Conservation (phyloP, 2,888 invertebrate species). For the Hemistola chrysoprasaria region DNA sequence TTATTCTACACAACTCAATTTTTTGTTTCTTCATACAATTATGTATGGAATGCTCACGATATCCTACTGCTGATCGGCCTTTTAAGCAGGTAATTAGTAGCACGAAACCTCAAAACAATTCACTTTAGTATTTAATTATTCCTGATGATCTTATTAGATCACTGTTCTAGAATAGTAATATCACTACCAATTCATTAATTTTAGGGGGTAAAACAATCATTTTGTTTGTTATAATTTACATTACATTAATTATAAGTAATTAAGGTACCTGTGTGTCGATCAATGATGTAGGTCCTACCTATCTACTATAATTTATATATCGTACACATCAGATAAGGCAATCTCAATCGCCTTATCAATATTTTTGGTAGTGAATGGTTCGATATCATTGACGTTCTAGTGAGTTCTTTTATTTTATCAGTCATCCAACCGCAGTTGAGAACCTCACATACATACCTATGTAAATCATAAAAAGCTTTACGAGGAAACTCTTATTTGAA, state of each 20-base stretch:
- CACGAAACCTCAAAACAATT: constrained; percentile 45
- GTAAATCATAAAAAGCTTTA: not conserved
- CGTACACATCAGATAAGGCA: too few relatives aligned
- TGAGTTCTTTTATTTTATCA: constrained; percentile 40
- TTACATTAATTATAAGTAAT: too few relatives aligned
- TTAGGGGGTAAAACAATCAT: too few relatives aligned
- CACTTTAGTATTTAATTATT: constrained; percentile 12
- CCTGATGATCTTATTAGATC: constrained; percentile 3
- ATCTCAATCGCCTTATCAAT: constrained; percentile 24
- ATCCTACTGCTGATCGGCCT: constrained; percentile 44
- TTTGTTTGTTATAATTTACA: too few relatives aligned
- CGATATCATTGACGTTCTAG: constrained; percentile 29
- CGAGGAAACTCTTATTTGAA: too few relatives aligned
- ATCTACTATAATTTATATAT: too few relatives aligned
- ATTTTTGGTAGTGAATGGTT: constrained; percentile 34
- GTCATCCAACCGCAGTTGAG: constrained; percentile 39
- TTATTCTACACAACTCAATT: too few relatives aligned
- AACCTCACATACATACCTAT: constrained; percentile 7
- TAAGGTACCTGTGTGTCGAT: too few relatives aligned
- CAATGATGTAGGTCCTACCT: too few relatives aligned
- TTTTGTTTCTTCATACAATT: constrained; percentile 18
- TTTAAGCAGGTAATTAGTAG: constrained; percentile 52
- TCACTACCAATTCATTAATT: too few relatives aligned
- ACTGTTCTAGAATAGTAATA: too few relatives aligned
- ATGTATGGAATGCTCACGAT: constrained; percentile 51